A percentile compares a stretch with the other conserved stretches of the same genome.
Conservation (phyloP, 2,888 invertebrate genomes). For the Metacarcinus magister region DNA sequence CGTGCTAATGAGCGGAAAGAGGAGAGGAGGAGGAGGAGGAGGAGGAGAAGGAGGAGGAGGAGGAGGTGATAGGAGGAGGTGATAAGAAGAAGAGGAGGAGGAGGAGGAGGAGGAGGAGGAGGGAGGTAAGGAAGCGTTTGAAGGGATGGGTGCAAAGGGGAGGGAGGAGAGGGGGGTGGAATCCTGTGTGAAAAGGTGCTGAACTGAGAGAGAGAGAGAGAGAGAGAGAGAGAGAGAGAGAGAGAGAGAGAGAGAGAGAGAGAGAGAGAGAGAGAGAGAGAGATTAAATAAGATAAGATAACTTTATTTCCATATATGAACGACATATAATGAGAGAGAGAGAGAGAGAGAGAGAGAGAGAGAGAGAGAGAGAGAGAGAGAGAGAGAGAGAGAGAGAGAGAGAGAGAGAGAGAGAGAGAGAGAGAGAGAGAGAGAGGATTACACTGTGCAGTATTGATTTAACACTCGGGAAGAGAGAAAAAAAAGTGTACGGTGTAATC, state of each 20-base stretch:
- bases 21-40: neutral
- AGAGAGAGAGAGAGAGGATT: constrained; percentile 20
- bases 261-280: neutral
- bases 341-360: too few relatives aligned
- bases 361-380: neutral
- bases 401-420: neutral
- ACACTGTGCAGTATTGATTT: neutral
- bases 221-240: constrained; percentile 26
- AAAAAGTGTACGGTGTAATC: neutral
- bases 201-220: neutral
- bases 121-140: neutral
- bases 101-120: constrained; percentile 21
- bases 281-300: too few relatives aligned
- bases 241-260: constrained; percentile 9
- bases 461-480: neutral
- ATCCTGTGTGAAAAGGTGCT: neutral
- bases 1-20: constrained; percentile 8
- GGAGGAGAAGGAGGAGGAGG: neutral
- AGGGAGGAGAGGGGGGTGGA: neutral
- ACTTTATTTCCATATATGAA: too few relatives aligned
- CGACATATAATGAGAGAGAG: too few relatives aligned
- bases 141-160: neutral
- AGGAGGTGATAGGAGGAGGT: too few relatives aligned
- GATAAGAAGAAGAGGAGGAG: neutral
- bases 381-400: too few relatives aligned